phyloP scores from a whole-genome alignment of 2,113 vertebrate species.

The Alethe diademata region DNA sequence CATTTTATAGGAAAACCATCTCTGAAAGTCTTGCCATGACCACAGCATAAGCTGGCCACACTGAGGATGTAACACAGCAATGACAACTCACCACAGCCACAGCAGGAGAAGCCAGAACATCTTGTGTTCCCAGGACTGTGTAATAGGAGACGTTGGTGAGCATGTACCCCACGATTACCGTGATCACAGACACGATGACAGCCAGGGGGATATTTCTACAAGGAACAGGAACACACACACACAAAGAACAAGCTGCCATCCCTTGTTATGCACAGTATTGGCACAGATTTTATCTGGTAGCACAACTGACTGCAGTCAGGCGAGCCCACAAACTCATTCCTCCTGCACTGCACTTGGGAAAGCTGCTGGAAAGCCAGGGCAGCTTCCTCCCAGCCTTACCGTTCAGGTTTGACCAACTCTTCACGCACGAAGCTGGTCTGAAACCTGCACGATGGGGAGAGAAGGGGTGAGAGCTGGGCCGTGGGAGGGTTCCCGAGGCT shows the following conservation, averaged over 20 bases:
- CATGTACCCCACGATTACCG: conserved; percentile 69
- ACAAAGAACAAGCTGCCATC: not conserved
- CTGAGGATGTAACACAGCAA: not conserved
- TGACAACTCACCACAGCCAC: conserved; percentile 70
- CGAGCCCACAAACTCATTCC: not conserved
- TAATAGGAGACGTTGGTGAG: conserved; percentile 74
- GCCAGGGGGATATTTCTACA: conserved; percentile 72
- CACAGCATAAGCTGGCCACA: not conserved
- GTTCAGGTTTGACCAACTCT: conserved; percentile 85
- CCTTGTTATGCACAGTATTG: not conserved
- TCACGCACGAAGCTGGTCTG: conserved; percentile 86
- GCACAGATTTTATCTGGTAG: not conserved
- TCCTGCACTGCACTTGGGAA: not conserved
- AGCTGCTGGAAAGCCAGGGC: not conserved
- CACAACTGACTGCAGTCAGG: not conserved
- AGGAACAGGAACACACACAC: not conserved
- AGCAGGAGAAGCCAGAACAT: conserved; percentile 70
- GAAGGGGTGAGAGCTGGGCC: not conserved
- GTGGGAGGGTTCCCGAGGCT: too few relatives aligned
- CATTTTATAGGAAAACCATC: not conserved
- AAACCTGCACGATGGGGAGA: conserved; percentile 76
- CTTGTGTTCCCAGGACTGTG: conserved; percentile 62
- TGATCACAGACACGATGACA: conserved; percentile 67
- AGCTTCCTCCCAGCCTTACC: conserved; percentile 68
- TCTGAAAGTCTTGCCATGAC: not conserved